These are phyloP conservation scores for Anas platyrhynchos DNA, from an alignment of 2,113 vertebrate genomes.

Conservation along the genomic window DNA sequence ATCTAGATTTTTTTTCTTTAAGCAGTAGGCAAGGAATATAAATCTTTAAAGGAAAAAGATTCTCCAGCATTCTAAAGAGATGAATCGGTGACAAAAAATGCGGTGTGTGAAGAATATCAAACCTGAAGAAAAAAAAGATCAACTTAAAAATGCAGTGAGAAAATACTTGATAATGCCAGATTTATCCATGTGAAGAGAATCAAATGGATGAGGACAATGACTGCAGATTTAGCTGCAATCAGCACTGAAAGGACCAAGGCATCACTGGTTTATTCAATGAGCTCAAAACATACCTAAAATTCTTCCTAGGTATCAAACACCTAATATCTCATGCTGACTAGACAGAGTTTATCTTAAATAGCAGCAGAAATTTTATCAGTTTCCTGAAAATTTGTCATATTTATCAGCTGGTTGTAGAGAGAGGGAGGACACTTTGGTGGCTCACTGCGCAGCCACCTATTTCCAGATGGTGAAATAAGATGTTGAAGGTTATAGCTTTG, in stretches of 20 bases:
- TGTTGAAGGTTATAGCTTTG: not conserved
- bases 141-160: not conserved
- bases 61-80: not conserved
- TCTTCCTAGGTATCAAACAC: too few relatives aligned
- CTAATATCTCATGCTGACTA: too few relatives aligned
- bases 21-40: not conserved
- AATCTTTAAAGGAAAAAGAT: constrained; percentile 28
- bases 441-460: not conserved
- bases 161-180: not conserved
- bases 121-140: not conserved
- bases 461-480: not conserved
- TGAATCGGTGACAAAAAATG: not conserved
- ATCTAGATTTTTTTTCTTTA: not conserved
- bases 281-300: not conserved
- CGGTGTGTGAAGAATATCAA: not conserved
- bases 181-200: not conserved
- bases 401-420: not conserved
- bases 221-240: not conserved
- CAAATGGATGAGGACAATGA: not conserved
- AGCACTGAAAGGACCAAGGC: not conserved
- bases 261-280: not conserved
- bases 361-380: not conserved
- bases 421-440: not conserved
- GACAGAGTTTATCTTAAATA: not conserved
- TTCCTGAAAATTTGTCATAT: rapidly evolving